Percentiles rank a stretch among this genome's conserved stretches.
Conservation (phyloP, 2,113 vertebrate genomes). For the Sciurus niger region DNA sequence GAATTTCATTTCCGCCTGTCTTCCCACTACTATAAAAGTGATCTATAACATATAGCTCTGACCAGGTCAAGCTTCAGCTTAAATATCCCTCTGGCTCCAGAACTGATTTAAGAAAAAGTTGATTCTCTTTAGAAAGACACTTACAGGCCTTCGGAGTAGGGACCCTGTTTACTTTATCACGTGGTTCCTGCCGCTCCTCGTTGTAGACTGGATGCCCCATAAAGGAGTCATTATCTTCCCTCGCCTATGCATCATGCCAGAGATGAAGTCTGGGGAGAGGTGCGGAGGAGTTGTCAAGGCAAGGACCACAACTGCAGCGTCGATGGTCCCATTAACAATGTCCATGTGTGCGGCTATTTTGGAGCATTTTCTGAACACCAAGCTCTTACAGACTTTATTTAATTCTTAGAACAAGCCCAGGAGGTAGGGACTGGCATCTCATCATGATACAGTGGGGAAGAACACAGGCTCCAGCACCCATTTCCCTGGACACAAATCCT, state of each 20-base stretch:
- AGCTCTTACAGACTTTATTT: background rate
- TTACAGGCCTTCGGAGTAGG: background rate
- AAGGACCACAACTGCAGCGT: background rate
- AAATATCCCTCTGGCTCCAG: background rate
- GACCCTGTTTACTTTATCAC: background rate
- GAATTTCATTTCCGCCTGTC: background rate
- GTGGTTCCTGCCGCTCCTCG: background rate
- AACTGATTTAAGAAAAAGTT: background rate
- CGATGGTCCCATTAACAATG: too few species aligned
- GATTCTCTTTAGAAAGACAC: background rate
- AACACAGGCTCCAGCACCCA: background rate
- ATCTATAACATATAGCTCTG: background rate
- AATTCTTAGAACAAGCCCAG: background rate
- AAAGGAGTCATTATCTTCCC: background rate
- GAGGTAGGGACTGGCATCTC: accelerated
- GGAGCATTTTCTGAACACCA: background rate
- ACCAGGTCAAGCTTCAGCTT: background rate
- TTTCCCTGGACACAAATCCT: background rate
- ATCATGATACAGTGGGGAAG: background rate
- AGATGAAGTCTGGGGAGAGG: background rate
- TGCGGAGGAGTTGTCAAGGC: background rate
- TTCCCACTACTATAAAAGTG: background rate
- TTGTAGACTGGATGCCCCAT: accelerated
- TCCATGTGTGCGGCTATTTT: background rate
- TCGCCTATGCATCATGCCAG: background rate